phyloP scores from a whole-genome alignment of 2,888 invertebrate genomes.

The Gastracanthus pulcherrimus region DNA sequence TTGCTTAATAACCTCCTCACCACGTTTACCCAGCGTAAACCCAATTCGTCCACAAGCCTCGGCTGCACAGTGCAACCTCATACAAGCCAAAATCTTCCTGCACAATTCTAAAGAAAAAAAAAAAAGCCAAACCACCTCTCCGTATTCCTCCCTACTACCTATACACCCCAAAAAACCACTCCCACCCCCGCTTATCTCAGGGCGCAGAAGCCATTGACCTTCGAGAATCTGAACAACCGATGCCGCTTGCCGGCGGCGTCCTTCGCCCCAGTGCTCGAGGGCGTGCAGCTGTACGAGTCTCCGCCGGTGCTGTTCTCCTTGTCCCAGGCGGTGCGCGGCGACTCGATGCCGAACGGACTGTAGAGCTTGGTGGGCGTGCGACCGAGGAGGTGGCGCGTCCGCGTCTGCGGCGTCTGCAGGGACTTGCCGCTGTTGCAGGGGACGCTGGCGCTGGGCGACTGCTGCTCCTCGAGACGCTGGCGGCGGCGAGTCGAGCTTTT shows the following conservation, averaged over 20 bases:
- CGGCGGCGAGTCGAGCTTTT: conserved; percentile 80
- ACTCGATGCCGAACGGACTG: conserved; percentile 88
- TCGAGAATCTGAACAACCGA: conserved; percentile 70
- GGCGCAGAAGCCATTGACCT: conserved; percentile 69
- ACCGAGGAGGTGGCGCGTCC: conserved; percentile 79
- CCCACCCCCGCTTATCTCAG: conserved; percentile 69
- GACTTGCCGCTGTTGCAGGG: conserved; percentile 71
- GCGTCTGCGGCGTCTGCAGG: conserved; percentile 78
- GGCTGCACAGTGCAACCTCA: too few relatives aligned
- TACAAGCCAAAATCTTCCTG: too few relatives aligned
- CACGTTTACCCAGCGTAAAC: too few relatives aligned
- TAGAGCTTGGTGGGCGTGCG: conserved; percentile 86
- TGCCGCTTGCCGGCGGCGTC: conserved; percentile 60
- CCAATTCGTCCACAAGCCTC: too few relatives aligned
- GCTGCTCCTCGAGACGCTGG: conserved; percentile 80
- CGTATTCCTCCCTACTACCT: too few relatives aligned
- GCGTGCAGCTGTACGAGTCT: conserved; percentile 75
- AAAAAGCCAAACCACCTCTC: too few relatives aligned
- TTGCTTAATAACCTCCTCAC: too few relatives aligned
- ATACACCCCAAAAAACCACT: too few relatives aligned
- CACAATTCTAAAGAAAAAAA: too few relatives aligned
- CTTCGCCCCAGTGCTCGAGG: conserved; percentile 35
- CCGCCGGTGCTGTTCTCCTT: conserved; percentile 78
- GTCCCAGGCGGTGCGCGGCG: conserved; percentile 81
- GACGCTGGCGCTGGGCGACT: conserved; percentile 73